Percentiles rank a stretch among this genome's conserved stretches.
phyloP scores from a whole-genome alignment of 2,797 vertebrate genomes.

The Pseudochromis fuscus region DNA sequence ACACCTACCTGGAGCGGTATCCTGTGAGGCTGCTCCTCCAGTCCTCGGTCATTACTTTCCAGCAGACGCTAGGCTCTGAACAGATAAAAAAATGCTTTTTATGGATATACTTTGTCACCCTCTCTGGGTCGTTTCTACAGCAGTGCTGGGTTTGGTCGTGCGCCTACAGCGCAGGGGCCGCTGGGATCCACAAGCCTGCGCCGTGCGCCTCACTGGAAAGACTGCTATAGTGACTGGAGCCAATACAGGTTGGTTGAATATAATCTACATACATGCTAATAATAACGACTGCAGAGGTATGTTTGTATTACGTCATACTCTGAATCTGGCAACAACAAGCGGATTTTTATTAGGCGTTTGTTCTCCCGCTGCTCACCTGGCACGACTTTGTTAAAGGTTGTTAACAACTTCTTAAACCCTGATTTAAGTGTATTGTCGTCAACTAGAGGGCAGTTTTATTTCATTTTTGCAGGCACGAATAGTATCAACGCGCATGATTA shows the following conservation, averaged over 20 bases:
- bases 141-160: conserved; percentile 75
- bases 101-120: conserved; percentile 74
- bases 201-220: conserved; percentile 81
- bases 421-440: too few species aligned
- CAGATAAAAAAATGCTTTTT: conserved; percentile 60
- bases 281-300: too few species aligned
- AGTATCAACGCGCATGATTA: too few species aligned
- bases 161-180: conserved; percentile 46
- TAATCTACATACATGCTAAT: not conserved
- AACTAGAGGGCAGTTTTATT: too few species aligned
- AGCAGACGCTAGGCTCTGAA: not conserved
- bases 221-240: conserved; percentile 90
- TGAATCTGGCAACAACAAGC: too few species aligned
- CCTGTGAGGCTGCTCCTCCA: not conserved
- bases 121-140: conserved; percentile 74
- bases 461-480: too few species aligned
- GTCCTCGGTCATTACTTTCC: accelerated
- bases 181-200: conserved; percentile 84
- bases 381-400: too few species aligned
- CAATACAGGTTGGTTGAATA: conserved; percentile 81
- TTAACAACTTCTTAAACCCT: too few species aligned
- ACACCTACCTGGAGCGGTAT: not conserved
- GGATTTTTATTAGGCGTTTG: too few species aligned
- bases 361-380: too few species aligned
- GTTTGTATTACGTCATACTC: too few species aligned